phyloP scores from a whole-genome alignment of 2,113 vertebrate genomes.

The Bostrychus sinensis region DNA sequence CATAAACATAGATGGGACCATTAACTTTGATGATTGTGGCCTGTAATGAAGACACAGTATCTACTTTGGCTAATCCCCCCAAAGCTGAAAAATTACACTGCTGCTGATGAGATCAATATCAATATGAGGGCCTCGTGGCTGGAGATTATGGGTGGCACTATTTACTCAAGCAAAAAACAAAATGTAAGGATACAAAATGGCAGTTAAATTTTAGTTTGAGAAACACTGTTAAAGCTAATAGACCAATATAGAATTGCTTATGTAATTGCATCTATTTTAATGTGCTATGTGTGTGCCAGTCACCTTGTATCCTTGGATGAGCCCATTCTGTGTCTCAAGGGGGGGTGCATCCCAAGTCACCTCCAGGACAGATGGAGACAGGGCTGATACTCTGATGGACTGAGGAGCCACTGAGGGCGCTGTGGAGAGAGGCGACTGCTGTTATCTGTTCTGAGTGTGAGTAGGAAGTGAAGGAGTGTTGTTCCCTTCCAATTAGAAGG shows the following conservation, averaged over 20 bases:
- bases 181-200: neutral
- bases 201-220: neutral
- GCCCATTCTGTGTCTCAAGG: slow-evolving; percentile 91
- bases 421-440: slow-evolving; percentile 53
- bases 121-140: too few species aligned
- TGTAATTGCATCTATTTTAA: neutral
- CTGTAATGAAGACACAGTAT: slow-evolving; percentile 44
- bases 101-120: too few species aligned
- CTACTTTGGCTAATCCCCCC: too few species aligned
- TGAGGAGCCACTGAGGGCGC: slow-evolving; percentile 91
- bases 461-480: slow-evolving; percentile 28
- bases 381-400: slow-evolving; percentile 84
- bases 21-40: slow-evolving; percentile 17
- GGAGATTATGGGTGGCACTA: slow-evolving; percentile 9
- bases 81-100: too few species aligned
- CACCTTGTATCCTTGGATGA: slow-evolving; percentile 98
- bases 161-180: slow-evolving; percentile 9
- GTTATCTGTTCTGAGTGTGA: slow-evolving; percentile 7
- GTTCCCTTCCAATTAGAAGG: slow-evolving; percentile 58
- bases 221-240: neutral
- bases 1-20: slow-evolving; percentile 10
- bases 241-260: too few species aligned
- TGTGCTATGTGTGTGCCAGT: slow-evolving; percentile 7
- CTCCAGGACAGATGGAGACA: slow-evolving; percentile 90
- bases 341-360: slow-evolving; percentile 92